Percentiles rank a stretch among this genome's conserved stretches.
phyloP scores from a whole-genome alignment of 2,113 vertebrate genomes.

The Dissostichus mawsoni region DNA sequence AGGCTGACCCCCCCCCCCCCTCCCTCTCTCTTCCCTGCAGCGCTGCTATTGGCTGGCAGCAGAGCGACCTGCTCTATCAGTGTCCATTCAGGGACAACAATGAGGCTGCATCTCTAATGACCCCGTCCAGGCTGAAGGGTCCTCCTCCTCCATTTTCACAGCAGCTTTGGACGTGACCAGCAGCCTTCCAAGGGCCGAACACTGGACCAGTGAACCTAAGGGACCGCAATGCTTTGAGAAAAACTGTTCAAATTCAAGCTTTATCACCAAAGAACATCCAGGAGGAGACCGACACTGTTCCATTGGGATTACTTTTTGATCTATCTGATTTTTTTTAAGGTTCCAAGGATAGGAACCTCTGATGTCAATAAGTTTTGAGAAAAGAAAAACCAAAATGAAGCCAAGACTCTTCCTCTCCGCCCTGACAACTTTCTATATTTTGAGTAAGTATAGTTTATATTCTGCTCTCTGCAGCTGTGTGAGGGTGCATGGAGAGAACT shows the following conservation, averaged over 20 bases:
- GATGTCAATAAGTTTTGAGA: conserved; percentile 2
- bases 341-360: conserved; percentile 34
- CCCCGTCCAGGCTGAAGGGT: conserved; percentile 49
- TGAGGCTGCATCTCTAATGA: conserved; percentile 77
- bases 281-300: neutral
- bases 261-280: conserved; percentile 48
- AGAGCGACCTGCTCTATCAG: conserved; percentile 54
- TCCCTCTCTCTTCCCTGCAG: neutral
- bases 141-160: conserved; percentile 44
- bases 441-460: conserved; percentile 75
- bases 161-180: conserved; percentile 74
- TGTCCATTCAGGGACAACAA: conserved; percentile 70
- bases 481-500: conserved; percentile 8
- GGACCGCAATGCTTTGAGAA: conserved; percentile 64
- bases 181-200: conserved; percentile 51
- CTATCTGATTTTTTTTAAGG: neutral
- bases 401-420: conserved; percentile 62
- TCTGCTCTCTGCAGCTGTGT: neutral
- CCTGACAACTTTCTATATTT: conserved; percentile 61
- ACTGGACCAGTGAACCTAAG: conserved; percentile 43
- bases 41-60: conserved; percentile 61
- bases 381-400: conserved; percentile 75
- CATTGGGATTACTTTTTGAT: conserved; percentile 41
- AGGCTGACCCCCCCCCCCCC: conserved; percentile 33
- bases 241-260: conserved; percentile 9